Percentiles rank a stretch among this genome's conserved stretches.
phyloP scores from a whole-genome alignment of 2,797 vertebrate genomes.

The Podarcis siculus region DNA sequence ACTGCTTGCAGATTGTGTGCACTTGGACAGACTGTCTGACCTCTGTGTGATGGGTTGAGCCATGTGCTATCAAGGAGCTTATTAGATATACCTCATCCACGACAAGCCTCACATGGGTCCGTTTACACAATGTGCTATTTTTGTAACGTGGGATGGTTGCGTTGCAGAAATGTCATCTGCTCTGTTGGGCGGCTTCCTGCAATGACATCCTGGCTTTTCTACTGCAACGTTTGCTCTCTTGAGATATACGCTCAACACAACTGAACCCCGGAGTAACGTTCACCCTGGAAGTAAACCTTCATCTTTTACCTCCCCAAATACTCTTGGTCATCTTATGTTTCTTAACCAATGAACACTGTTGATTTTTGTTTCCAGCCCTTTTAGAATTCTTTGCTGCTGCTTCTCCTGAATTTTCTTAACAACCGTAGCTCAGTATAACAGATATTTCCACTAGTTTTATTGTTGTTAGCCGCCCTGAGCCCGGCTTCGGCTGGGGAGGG shows the following conservation, averaged over 20 bases:
- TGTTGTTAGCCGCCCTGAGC: too few relatives aligned
- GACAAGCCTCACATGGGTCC: not conserved
- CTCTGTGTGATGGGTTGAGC: not conserved
- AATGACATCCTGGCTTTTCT: slow-evolving; percentile 5
- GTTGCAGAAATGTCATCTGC: slow-evolving; percentile 11
- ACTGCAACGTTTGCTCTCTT: not conserved
- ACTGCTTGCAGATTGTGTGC: not conserved
- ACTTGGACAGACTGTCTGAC: not conserved
- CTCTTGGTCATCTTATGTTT: not conserved
- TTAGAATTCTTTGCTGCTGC: not conserved
- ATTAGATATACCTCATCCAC: not conserved
- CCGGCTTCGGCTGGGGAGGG: too few relatives aligned
- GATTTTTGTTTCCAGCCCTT: not conserved
- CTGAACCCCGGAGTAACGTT: not conserved
- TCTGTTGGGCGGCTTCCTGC: slow-evolving; percentile 1
- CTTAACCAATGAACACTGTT: not conserved
- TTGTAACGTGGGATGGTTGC: not conserved
- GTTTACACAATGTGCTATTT: slow-evolving; percentile 26
- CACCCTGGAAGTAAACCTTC: not conserved
- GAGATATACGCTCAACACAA: not conserved
- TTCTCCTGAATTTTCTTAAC: not conserved
- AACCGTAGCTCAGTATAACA: not conserved
- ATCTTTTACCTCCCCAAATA: not conserved
- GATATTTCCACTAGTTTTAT: not conserved
- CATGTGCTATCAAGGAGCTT: not conserved